Conservation (phyloP, 2,113 vertebrate genomes). For the Ictalurus punctatus region DNA sequence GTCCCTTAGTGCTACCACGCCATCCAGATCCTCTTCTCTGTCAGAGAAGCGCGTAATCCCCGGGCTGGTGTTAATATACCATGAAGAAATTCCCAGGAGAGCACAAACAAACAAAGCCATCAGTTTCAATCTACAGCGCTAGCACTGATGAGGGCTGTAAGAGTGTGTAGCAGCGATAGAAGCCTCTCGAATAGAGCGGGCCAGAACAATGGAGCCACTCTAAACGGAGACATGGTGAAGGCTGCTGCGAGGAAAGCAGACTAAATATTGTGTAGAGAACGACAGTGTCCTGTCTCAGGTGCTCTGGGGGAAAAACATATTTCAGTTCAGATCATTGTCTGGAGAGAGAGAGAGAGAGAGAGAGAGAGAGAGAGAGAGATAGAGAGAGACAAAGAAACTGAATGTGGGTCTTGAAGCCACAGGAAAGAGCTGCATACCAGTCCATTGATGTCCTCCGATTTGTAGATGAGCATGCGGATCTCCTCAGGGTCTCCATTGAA, state of each 20-base stretch:
- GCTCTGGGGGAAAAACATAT: slow-evolving; percentile 5
- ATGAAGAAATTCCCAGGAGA: not conserved
- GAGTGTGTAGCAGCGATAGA: not conserved
- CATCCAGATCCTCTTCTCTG: not conserved
- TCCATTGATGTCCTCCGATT: slow-evolving; percentile 94
- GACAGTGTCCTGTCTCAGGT: slow-evolving; percentile 22
- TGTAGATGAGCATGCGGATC: slow-evolving; percentile 93
- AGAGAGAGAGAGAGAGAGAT: no score
- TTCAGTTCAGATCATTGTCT: not conserved
- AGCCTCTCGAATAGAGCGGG: not conserved
- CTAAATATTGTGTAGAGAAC: slow-evolving; percentile 34
- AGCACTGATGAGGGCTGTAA: not conserved
- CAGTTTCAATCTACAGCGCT: slow-evolving; percentile 7
- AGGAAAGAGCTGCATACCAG: slow-evolving; percentile 73
- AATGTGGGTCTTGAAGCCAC: slow-evolving; percentile 32
- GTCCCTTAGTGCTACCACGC: not conserved
- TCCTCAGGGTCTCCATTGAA: slow-evolving; percentile 95
- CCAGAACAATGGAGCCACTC: slow-evolving; percentile 22
- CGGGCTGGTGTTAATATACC: not conserved
- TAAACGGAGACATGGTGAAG: not conserved
- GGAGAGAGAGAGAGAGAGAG: not conserved
- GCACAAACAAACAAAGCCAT: not conserved
- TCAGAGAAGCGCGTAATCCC: not conserved
- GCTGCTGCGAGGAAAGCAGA: slow-evolving; percentile 31
- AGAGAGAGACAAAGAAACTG: slow-evolving; percentile 16